Conservation (phyloP, 1,140 invertebrate species). For the Platyura marginata region DNA sequence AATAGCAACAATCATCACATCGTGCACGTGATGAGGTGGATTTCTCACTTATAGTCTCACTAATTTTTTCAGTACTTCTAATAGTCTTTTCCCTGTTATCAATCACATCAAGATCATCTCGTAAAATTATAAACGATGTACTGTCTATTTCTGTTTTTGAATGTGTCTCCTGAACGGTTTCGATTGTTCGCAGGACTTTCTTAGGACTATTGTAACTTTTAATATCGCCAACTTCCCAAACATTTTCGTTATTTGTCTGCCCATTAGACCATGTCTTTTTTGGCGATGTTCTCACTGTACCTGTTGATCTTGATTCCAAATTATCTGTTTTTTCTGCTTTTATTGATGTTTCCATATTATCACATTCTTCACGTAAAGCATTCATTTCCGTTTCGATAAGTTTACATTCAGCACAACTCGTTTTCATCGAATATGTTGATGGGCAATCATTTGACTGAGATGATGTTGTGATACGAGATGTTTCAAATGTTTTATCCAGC, state of each 20-base stretch:
- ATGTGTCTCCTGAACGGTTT: background rate
- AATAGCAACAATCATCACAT: conserved; percentile 2
- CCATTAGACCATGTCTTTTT: too few species aligned
- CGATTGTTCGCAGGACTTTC: background rate
- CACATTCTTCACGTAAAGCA: too few species aligned
- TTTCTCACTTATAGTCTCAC: background rate
- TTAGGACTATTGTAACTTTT: background rate
- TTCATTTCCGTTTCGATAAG: too few species aligned
- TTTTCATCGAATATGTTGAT: too few species aligned
- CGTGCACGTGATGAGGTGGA: background rate
- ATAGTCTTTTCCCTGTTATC: background rate
- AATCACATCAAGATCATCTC: background rate
- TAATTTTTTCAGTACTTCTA: too few species aligned
- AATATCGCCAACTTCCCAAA: background rate
- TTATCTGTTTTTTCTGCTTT: too few species aligned
- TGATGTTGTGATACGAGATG: background rate
- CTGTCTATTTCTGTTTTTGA: background rate
- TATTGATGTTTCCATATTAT: too few species aligned
- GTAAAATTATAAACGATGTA: background rate
- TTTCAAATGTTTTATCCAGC: background rate
- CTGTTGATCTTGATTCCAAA: too few species aligned
- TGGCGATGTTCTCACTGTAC: too few species aligned
- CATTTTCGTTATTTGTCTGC: conserved; percentile 1
- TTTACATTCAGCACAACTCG: too few species aligned
- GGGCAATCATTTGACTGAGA: too few species aligned